These are phyloP conservation scores for Pachycephala philippinensis DNA, from an alignment of 2,113 vertebrate genomes.

Conservation along the genomic window DNA sequence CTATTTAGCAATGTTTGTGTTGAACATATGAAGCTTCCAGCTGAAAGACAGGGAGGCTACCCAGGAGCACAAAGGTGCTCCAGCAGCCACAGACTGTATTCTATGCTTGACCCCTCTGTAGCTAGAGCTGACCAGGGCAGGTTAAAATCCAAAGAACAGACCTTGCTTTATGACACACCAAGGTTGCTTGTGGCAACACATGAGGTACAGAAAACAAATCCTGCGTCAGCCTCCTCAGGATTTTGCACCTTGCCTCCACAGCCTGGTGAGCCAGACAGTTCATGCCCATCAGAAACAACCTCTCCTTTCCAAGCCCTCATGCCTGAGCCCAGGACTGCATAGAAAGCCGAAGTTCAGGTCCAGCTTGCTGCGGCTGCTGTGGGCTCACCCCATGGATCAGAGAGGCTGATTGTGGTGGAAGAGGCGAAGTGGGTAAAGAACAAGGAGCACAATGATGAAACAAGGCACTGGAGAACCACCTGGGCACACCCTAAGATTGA, in stretches of 20 bases:
- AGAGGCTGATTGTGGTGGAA: not conserved
- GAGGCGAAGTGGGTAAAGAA: not conserved
- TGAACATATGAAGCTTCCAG: not conserved
- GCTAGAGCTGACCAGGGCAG: not conserved
- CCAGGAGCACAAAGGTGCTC: not conserved
- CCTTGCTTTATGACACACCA: not conserved
- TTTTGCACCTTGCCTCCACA: not conserved
- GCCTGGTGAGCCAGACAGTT: not conserved
- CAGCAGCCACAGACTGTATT: not conserved
- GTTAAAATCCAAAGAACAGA: not conserved
- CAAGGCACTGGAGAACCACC: not conserved
- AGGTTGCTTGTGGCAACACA: not conserved
- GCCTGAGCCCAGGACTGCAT: not conserved
- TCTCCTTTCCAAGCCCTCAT: not conserved
- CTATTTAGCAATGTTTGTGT: not conserved
- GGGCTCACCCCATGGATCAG: not conserved
- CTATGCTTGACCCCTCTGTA: not conserved
- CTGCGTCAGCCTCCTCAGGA: not conserved
- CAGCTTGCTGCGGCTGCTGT: not conserved
- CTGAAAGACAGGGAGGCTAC: not conserved
- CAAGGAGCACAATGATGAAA: not conserved
- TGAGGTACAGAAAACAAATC: not conserved
- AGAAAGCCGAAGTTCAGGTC: not conserved
- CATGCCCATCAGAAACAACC: not conserved
- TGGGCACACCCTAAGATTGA: not conserved